Evolutionary conservation across 2,797 vertebrate species (phyloP).

Genomic region (Cyprinella venusta): DNA sequence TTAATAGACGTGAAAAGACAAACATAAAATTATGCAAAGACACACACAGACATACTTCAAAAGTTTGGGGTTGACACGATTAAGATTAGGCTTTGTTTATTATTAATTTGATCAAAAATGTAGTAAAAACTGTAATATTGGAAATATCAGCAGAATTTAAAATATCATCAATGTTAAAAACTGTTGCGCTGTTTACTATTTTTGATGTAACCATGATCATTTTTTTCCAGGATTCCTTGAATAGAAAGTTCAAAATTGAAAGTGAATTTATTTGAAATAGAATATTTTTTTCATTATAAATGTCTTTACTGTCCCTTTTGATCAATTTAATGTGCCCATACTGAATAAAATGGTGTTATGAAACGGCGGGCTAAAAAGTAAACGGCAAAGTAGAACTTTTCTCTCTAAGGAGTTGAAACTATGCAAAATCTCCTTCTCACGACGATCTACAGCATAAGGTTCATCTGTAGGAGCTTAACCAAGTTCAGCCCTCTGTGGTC

Average conservation of each 20-base stretch:
- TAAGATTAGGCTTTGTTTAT: background rate
- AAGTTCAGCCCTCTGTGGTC: slow-evolving; percentile 52
- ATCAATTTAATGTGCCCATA: background rate
- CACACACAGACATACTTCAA: background rate
- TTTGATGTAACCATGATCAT: background rate
- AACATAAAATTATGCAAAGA: background rate
- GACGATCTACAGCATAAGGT: slow-evolving; percentile 63
- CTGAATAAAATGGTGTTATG: background rate
- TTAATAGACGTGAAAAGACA: background rate
- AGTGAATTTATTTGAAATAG: background rate
- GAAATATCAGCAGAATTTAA: background rate
- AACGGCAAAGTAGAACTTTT: slow-evolving; percentile 27
- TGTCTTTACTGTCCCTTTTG: background rate
- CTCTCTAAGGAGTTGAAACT: slow-evolving; percentile 13
- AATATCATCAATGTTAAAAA: background rate
- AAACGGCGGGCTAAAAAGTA: slow-evolving; percentile 4
- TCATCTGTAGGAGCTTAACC: slow-evolving; percentile 53
- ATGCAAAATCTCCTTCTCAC: slow-evolving; percentile 22
- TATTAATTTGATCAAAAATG: background rate
- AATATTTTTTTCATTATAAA: background rate
- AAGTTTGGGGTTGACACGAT: background rate
- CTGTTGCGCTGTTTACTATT: background rate
- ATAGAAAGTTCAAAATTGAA: background rate
- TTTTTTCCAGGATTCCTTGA: background rate
- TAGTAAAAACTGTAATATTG: background rate